A percentile compares a stretch with the other conserved stretches of the same genome.
phyloP scores from a whole-genome alignment of 1,140 invertebrate genomes.

The Megalopta genalis region DNA sequence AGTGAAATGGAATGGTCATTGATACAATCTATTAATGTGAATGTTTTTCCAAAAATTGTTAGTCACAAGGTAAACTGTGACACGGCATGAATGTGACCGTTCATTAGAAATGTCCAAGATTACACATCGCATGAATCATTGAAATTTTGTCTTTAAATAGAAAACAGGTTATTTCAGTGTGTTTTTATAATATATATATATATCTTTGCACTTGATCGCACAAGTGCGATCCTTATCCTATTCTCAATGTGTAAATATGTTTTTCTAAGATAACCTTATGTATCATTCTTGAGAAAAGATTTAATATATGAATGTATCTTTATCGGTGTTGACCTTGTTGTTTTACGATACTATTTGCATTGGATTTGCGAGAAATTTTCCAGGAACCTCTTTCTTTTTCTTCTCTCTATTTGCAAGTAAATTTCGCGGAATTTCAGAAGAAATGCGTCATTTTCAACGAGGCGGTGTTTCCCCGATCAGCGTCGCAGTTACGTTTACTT shows the following conservation, averaged over 20 bases:
- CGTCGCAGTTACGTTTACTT: too few relatives aligned
- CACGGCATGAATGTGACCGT: too few relatives aligned
- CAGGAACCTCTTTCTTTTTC: background rate
- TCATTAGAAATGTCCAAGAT: too few relatives aligned
- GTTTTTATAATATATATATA: too few relatives aligned
- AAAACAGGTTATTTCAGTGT: too few relatives aligned
- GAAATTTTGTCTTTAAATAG: too few relatives aligned
- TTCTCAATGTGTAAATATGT: background rate
- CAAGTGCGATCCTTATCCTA: background rate
- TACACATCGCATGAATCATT: too few relatives aligned
- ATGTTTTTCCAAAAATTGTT: too few relatives aligned
- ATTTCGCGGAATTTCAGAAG: background rate
- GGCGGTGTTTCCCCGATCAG: background rate
- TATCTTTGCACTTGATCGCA: background rate
- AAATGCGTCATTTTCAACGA: background rate
- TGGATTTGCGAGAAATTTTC: background rate
- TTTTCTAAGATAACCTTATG: background rate
- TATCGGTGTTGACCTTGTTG: background rate
- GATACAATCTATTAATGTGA: too few relatives aligned
- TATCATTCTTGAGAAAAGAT: background rate
- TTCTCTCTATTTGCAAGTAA: background rate
- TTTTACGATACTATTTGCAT: background rate
- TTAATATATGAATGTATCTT: background rate
- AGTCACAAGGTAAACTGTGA: too few relatives aligned
- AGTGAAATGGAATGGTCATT: too few relatives aligned